Conservation (phyloP, 2,888 invertebrate genomes). For the Deilephila porcellus region DNA sequence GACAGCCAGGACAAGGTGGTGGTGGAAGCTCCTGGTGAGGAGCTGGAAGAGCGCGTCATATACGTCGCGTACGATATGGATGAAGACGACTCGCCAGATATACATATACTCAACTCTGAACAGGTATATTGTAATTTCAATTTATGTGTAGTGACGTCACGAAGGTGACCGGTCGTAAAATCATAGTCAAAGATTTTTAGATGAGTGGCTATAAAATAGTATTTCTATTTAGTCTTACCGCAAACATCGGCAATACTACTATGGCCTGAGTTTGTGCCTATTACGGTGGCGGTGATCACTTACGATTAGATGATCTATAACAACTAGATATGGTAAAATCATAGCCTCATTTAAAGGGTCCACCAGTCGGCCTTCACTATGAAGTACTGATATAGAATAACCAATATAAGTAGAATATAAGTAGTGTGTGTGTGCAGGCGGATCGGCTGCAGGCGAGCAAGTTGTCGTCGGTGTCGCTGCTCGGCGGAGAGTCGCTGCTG, state of each 20-base stretch:
- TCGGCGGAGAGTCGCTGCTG: conserved; percentile 57
- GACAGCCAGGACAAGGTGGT: conserved; percentile 31
- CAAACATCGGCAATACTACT: too few species aligned
- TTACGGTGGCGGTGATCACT: too few species aligned
- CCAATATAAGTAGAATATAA: neutral
- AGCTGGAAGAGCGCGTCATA: conserved; percentile 66
- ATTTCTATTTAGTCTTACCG: too few species aligned
- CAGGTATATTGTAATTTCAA: conserved; percentile 51
- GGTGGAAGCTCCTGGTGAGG: conserved; percentile 36
- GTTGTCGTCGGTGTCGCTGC: conserved; percentile 52
- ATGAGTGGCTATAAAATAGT: too few species aligned
- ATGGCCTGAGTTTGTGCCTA: too few species aligned
- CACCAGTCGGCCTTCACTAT: too few species aligned
- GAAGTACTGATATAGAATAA: too few species aligned
- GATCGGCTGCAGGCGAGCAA: conserved; percentile 48
- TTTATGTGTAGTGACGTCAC: neutral
- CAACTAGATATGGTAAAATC: too few species aligned
- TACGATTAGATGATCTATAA: too few species aligned
- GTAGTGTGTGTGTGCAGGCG: conserved; percentile 40
- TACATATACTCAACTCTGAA: conserved; percentile 64
- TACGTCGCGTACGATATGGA: conserved; percentile 76
- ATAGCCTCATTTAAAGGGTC: too few species aligned
- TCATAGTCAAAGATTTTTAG: too few species aligned
- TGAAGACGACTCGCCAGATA: conserved; percentile 56
- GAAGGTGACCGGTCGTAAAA: too few species aligned